Evolutionary conservation across 1,140 invertebrate genomes (phyloP).

Genomic region (Saccostrea cuccullata): DNA sequence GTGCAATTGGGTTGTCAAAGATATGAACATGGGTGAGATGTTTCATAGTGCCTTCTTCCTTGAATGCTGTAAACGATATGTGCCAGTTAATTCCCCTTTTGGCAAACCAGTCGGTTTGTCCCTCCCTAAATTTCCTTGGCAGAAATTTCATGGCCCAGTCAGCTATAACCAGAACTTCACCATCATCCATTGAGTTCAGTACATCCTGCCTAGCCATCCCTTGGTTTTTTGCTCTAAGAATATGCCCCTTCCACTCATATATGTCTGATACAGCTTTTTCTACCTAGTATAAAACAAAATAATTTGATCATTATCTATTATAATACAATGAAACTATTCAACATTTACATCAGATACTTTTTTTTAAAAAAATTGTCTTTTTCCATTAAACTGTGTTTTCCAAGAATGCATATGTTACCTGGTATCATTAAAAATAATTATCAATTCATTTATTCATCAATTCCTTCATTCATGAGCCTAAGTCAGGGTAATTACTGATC

Average conservation of each 20-base stretch:
- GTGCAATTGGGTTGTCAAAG: not conserved
- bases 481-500: too few relatives aligned
- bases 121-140: slow-evolving; percentile 41
- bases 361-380: too few relatives aligned
- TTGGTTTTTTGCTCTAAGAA: slow-evolving; percentile 11
- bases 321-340: too few relatives aligned
- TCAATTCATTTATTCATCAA: too few relatives aligned
- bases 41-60: not conserved
- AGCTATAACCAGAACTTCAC: not conserved
- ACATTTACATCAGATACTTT: not conserved
- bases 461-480: too few relatives aligned
- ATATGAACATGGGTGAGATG: slow-evolving; percentile 13
- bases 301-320: too few relatives aligned
- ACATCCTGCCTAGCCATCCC: not conserved
- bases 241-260: slow-evolving; percentile 5
- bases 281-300: not conserved
- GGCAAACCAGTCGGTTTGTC: slow-evolving; percentile 38
- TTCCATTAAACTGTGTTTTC: too few relatives aligned
- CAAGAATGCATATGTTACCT: too few relatives aligned
- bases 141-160: slow-evolving; percentile 49
- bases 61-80: slow-evolving; percentile 30
- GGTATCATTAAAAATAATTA: too few relatives aligned
- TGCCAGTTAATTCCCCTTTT: slow-evolving; percentile 41
- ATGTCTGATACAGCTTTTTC: not conserved
- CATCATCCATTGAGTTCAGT: not conserved